Percentiles rank a stretch among this genome's conserved stretches.
Evolutionary conservation across 2,113 vertebrate genomes (phyloP).

Genomic region (Pithys albifrons): DNA sequence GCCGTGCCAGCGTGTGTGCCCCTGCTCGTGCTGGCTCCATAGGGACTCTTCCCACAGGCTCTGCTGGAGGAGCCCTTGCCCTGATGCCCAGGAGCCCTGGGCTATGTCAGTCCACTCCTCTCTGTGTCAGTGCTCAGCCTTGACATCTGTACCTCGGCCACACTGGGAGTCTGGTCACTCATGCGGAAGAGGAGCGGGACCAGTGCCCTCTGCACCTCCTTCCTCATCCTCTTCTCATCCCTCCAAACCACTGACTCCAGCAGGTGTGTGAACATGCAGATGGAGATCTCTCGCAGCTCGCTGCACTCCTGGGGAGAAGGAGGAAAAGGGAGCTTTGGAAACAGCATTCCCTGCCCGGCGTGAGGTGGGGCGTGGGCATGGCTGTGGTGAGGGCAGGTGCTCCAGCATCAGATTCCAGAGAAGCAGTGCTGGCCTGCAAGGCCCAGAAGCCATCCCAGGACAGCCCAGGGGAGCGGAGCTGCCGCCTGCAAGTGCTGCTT

Average conservation of each 20-base stretch:
- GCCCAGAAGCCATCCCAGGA: neutral
- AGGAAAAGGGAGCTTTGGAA: neutral
- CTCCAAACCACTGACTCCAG: rapidly evolving
- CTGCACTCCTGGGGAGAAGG: neutral
- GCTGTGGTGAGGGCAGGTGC: neutral
- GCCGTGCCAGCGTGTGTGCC: rapidly evolving
- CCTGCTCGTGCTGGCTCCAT: neutral
- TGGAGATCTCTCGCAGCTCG: neutral
- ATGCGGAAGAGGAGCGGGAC: neutral
- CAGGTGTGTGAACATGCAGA: neutral
- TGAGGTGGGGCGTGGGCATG: rapidly evolving
- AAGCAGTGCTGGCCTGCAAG: neutral
- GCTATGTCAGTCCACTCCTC: neutral
- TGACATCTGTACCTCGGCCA: neutral
- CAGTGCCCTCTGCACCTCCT: neutral
- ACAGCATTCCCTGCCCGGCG: neutral
- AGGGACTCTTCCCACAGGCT: neutral
- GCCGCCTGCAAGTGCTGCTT: rapidly evolving
- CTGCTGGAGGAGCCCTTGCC: neutral
- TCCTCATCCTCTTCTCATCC: neutral
- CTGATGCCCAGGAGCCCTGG: neutral
- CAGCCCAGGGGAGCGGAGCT: neutral
- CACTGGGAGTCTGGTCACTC: neutral
- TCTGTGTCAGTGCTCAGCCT: neutral
- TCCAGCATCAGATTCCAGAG: neutral